Conservation (phyloP, 2,888 invertebrate species). For the Rhaphigaster nebulosa region DNA sequence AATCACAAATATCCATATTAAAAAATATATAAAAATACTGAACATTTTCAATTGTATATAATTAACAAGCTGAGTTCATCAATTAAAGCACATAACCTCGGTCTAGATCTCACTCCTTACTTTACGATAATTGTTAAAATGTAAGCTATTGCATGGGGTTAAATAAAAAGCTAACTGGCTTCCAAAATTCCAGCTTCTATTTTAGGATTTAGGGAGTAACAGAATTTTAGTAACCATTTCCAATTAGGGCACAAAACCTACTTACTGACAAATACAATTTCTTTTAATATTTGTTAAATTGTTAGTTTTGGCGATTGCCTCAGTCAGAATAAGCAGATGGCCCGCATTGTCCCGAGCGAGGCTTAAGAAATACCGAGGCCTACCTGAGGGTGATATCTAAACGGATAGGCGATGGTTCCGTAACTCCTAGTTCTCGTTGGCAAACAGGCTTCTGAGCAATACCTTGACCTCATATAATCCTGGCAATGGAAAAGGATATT, state of each 20-base stretch:
- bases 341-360: neutral
- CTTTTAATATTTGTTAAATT: constrained; percentile 3
- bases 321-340: constrained; percentile 10
- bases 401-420: constrained; percentile 32
- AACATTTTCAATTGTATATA: constrained; percentile 44
- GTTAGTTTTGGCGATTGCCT: constrained; percentile 17
- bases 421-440: neutral
- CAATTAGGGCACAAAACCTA: neutral
- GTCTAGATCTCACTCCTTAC: neutral
- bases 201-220: neutral
- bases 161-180: neutral
- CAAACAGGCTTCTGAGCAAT: constrained; percentile 8
- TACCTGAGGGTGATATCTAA: constrained; percentile 48
- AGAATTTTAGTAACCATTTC: neutral
- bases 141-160: neutral
- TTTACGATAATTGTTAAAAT: neutral
- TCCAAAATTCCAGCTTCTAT: neutral
- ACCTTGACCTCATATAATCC: constrained; percentile 25
- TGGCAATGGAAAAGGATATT: constrained; percentile 16
- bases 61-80: constrained; percentile 25
- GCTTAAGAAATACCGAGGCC: constrained; percentile 41
- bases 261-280: neutral
- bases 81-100: constrained; percentile 36
- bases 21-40: neutral
- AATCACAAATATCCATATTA: neutral